A percentile compares a stretch with the other conserved stretches of the same genome.
These are phyloP conservation scores for Chloromyia formosa DNA, from an alignment of 2,888 invertebrate genomes.

Conservation along the genomic window DNA sequence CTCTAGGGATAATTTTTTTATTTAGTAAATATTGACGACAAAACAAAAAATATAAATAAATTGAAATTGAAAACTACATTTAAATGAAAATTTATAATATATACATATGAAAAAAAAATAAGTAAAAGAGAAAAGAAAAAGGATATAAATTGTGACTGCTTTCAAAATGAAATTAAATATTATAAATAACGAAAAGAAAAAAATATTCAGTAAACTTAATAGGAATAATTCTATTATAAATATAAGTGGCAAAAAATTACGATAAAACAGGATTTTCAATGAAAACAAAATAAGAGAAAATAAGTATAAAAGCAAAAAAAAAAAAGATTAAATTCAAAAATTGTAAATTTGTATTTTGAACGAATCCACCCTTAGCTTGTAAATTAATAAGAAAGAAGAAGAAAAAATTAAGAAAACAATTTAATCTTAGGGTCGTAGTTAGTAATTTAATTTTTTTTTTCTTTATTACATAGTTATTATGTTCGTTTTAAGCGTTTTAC, in stretches of 20 bases:
- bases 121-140: neutral
- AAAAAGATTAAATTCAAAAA: slow-evolving; percentile 24
- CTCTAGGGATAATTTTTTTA: slow-evolving; percentile 31
- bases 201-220: slow-evolving; percentile 40
- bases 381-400: slow-evolving; percentile 30
- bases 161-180: slow-evolving; percentile 34
- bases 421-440: slow-evolving; percentile 39
- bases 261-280: slow-evolving; percentile 41
- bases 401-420: neutral
- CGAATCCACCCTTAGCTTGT: slow-evolving; percentile 50
- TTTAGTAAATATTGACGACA: slow-evolving; percentile 19
- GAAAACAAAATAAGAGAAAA: slow-evolving; percentile 34
- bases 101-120: neutral
- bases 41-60: slow-evolving; percentile 9
- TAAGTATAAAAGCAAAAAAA: slow-evolving; percentile 23
- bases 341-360: slow-evolving; percentile 50
- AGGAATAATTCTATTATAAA: slow-evolving; percentile 19
- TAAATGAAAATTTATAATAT: slow-evolving; percentile 27
- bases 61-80: slow-evolving; percentile 34
- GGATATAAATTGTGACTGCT: slow-evolving; percentile 43
- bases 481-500: slow-evolving; percentile 1
- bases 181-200: slow-evolving; percentile 3
- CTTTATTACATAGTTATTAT: neutral
- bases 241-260: slow-evolving; percentile 15
- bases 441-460: slow-evolving; percentile 26